Base-by-base conservation (phyloP, 2,797 vertebrate species). In the Siniperca scherzeri region DNA sequence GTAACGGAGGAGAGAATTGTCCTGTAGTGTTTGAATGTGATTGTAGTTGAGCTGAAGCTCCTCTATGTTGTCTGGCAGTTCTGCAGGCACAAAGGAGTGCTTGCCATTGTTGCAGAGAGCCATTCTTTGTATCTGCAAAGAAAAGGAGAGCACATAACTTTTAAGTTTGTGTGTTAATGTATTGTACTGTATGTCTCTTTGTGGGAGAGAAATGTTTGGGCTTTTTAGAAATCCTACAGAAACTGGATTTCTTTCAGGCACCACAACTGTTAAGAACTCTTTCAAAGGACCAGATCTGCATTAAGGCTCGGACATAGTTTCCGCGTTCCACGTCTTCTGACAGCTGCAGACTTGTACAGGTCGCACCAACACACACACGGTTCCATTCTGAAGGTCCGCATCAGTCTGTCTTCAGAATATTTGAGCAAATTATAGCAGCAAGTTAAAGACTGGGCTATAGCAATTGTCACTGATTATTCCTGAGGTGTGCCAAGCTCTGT, bases 11-110 rank as follows among this genome's bases (percentile, higher is more conserved):
- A 99, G 91, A 60, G 96, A 96, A 36, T 73, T 48, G 44, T 96
- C 92, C 70, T 81, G 89, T 92, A 99, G 94, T 70, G 90, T 95
- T 87, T 70, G 77, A 53, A 99, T 96, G 67, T 91, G 83, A 85
- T 99, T 99, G 92, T 95, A 79, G 88, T 98, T 96, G 21, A 99
- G 93, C 65, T 97, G 90, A 74, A 99, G 96, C 62, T 95, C 96
- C 83, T 96, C 87, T 0, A 89, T 94, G 81, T 93, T 62, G 0
- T 78, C 72, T 0, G 89, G 94, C 33, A 98, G 95, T 67, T 91
- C 80, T 60, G 40, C 70, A 61, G 98, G 97, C 74, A 98, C 92
- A 0, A 90, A 92, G 1, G 83, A 91, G 21, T 98, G 92, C 75
- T 89, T 75, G 74, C 76, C 89, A 22, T 93, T 80, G 82, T 91